phyloP scores from a whole-genome alignment of 2,113 vertebrate genomes.

The Zapornia atra region DNA sequence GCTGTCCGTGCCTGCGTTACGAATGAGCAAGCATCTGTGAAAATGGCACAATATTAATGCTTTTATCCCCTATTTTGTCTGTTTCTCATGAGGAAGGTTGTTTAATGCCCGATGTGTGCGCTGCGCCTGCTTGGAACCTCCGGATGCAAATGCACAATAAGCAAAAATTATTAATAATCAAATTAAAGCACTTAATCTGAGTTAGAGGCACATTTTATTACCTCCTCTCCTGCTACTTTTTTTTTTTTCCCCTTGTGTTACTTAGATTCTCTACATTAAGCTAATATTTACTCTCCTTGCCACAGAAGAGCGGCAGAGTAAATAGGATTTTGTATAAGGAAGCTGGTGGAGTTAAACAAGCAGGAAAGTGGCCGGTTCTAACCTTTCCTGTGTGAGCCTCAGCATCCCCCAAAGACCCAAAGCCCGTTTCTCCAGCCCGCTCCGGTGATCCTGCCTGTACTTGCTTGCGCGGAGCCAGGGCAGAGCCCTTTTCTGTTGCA shows the following conservation, averaged over 20 bases:
- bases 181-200: not conserved
- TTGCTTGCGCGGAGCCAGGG: not conserved
- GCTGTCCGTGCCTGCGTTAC: not conserved
- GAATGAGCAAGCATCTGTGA: not conserved
- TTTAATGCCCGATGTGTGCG: not conserved
- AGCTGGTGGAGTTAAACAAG: conserved; percentile 61
- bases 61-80: not conserved
- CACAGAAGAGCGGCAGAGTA: conserved; percentile 59
- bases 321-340: conserved; percentile 50
- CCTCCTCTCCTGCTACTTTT: not conserved
- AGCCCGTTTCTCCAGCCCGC: not conserved
- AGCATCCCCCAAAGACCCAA: not conserved
- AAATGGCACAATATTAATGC: not conserved
- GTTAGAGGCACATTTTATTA: conserved; percentile 20
- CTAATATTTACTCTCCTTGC: conserved; percentile 65
- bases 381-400: conserved; percentile 16
- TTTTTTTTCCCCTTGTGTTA: not conserved
- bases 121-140: not conserved
- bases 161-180: not conserved
- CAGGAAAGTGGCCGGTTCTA: conserved; percentile 23
- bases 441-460: not conserved
- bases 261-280: conserved; percentile 62
- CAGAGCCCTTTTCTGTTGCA: not conserved
- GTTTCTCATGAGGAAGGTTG: not conserved
- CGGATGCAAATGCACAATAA: not conserved